Evolutionary conservation across 2,797 vertebrate species (phyloP).

Genomic region (Novumbra hubbsi): DNA sequence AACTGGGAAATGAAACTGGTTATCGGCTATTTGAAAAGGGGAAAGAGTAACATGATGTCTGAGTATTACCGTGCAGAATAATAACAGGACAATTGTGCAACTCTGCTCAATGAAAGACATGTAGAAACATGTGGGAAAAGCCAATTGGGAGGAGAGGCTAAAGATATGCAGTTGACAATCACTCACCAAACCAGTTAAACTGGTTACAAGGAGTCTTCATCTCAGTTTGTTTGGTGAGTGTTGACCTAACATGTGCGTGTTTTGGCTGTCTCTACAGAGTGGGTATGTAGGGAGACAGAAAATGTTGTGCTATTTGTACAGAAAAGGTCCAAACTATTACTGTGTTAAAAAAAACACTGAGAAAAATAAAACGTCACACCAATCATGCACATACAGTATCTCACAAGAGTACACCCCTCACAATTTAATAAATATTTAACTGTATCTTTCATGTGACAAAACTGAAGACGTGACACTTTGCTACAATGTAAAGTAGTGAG

Average conservation of each 20-base stretch:
- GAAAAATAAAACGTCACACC: background rate
- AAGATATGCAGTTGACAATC: background rate
- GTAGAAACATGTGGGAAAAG: background rate
- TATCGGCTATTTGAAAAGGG: background rate
- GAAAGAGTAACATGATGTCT: background rate
- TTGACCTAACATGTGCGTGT: background rate
- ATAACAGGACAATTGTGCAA: background rate
- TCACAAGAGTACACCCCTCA: no score
- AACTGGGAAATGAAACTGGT: conserved; percentile 51
- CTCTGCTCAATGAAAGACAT: background rate
- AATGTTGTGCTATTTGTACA: background rate
- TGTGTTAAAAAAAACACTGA: background rate
- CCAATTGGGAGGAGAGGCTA: background rate
- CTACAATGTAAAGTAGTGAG: no score
- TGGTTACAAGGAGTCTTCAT: background rate
- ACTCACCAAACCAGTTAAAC: conserved; percentile 22
- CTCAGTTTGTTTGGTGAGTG: background rate
- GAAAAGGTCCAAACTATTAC: background rate
- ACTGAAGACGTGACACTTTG: no score
- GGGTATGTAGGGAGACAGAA: background rate
- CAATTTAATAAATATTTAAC: no score
- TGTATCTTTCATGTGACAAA: no score
- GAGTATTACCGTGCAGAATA: background rate
- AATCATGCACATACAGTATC: background rate
- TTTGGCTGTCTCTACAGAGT: background rate